Base-by-base conservation (phyloP, 2,113 vertebrate species). In the Rhabdornis inornatus region DNA sequence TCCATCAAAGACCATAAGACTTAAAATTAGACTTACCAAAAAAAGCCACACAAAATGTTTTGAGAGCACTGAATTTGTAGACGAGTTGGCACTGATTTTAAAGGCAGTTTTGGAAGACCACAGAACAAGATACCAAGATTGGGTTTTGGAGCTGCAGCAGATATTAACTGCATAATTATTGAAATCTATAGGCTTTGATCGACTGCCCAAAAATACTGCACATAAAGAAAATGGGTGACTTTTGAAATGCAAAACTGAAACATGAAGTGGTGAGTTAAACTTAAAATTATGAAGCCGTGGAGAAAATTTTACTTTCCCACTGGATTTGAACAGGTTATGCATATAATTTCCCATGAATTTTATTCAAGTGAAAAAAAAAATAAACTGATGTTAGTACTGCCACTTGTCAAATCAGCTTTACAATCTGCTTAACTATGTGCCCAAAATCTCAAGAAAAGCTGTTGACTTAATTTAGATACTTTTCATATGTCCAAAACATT, bases 1-100 rank as follows among this genome's bases (percentile, higher is more conserved):
- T 94, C 74, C 70, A 91, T 90, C 92, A 88, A 76, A 91, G 81
- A 91, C 81, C 70, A 89, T 57, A 92, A 76, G 40, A 74, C 18
- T 89, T 96, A 94, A 95, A 92, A 94, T 90, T 77, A 93, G 78
- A 53, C 45, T 57, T 89, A 79, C 40, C 63, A 61, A 83, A 91
- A 91, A 84, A 92, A 91, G 28, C 35, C 16, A 65, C 31, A 33
- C 13, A 69, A 66, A 82, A 49, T 44, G 19, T 76, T 87, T 86
- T 64, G 52, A 89, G 40, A 27, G n/a, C n/a, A 45, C 20, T 53
- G 44, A 71, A 40, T 84, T 82, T 76, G 57, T 49, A 45, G 61
- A 84, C 5, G 0, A 56, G 35, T 39, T 65, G 61, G 31, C 28
- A 65, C 17, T 8, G 11, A 61, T 71, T 92, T 89, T 63, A 49